Conservation (phyloP, 2,113 vertebrate species). For the Chionis minor region DNA sequence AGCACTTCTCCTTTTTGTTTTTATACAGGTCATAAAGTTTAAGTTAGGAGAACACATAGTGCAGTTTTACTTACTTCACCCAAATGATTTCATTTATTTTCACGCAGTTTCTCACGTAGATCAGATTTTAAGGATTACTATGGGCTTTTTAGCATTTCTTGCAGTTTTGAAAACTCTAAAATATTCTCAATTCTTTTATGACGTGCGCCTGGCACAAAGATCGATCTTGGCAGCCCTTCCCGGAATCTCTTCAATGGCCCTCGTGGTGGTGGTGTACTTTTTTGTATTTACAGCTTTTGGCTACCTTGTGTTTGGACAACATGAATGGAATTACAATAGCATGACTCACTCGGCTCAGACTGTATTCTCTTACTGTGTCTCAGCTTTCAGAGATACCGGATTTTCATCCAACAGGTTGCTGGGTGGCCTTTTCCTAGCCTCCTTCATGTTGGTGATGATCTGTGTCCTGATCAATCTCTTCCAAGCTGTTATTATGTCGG, state of each 20-base stretch:
- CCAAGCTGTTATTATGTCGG: conserved; percentile 58
- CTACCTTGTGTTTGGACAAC: conserved; percentile 71
- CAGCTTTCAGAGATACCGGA: conserved; percentile 33
- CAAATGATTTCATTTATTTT: conserved; percentile 59
- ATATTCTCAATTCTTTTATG: conserved; percentile 51
- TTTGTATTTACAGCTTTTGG: conserved; percentile 61
- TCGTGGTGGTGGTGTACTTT: conserved; percentile 40
- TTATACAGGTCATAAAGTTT: conserved; percentile 26
- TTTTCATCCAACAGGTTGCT: conserved; percentile 48
- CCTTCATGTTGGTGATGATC: conserved; percentile 66
- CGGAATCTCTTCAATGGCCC: conserved; percentile 43
- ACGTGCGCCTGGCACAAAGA: conserved; percentile 55
- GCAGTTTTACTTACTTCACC: neutral
- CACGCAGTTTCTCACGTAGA: conserved; percentile 61
- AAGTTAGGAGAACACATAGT: conserved; percentile 25
- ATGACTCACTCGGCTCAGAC: conserved; percentile 59
- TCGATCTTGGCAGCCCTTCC: conserved; percentile 41
- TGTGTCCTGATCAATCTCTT: conserved; percentile 67
- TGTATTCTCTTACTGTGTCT: conserved; percentile 55
- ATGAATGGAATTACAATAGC: conserved; percentile 63
- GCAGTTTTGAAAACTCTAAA: conserved; percentile 64
- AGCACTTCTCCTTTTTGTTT: conserved; percentile 3
- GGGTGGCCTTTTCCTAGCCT: conserved; percentile 57
- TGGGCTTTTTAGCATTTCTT: conserved; percentile 66
- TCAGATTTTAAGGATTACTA: neutral